These are phyloP conservation scores for Erethizon dorsatum DNA, from an alignment of 2,797 vertebrate species.

Conservation along the genomic window DNA sequence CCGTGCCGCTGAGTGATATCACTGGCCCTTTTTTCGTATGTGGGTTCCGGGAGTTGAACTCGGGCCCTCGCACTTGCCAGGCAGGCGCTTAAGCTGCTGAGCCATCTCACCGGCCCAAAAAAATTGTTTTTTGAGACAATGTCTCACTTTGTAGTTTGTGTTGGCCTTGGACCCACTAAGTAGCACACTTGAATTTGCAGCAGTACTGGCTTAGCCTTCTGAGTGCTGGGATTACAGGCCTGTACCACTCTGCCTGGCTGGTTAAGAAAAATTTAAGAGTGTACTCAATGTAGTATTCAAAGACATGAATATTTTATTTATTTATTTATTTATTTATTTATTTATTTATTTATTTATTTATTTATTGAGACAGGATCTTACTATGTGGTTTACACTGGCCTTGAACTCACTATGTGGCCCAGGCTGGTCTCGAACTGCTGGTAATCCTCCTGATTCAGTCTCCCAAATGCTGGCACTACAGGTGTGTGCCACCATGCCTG, in stretches of 20 bases:
- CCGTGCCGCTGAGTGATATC: no score
- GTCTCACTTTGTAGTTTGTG: no score
- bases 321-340: no score
- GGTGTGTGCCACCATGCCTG: not conserved
- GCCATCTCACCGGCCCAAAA: no score
- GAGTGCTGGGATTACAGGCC: not conserved
- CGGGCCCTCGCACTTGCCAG: no score
- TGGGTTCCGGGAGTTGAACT: no score
- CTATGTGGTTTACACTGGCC: not conserved
- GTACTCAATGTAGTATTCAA: slow-evolving; percentile 16
- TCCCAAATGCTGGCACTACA: not conserved
- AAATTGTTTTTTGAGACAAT: not conserved
- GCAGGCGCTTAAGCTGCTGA: no score
- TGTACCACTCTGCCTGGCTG: not conserved
- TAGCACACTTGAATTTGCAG: not conserved
- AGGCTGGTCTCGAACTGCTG: not conserved
- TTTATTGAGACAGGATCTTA: not conserved
- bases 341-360: no score
- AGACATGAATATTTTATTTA: not conserved
- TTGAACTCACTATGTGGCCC: not conserved
- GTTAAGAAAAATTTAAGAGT: slow-evolving; percentile 15
- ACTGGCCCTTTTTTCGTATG: no score
- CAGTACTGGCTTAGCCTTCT: not conserved
- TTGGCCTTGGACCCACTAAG: no score
- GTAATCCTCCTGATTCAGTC: not conserved